Conservation (phyloP, 2,888 invertebrate species). For the Thera obeliscata region DNA sequence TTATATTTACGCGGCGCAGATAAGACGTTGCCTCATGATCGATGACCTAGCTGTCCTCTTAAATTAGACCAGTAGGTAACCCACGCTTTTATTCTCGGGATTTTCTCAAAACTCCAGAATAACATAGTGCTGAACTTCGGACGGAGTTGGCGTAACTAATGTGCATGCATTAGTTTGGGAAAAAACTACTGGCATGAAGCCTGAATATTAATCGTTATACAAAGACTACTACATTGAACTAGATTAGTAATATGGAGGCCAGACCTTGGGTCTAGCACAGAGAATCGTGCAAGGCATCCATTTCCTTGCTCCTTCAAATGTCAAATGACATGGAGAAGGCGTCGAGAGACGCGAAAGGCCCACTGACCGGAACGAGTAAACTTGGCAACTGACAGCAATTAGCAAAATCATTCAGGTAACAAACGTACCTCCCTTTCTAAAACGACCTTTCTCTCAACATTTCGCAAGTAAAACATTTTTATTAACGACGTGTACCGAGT, state of each 20-base stretch:
- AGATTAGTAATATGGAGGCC: background rate
- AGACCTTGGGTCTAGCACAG: background rate
- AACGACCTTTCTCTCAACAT: conserved; percentile 39
- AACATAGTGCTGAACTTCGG: conserved; percentile 13
- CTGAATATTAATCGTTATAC: background rate
- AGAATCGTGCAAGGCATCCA: background rate
- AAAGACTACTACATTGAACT: background rate
- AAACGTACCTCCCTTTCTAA: conserved; percentile 8
- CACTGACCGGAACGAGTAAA: background rate
- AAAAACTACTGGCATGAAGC: conserved; percentile 12
- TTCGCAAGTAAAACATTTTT: conserved; percentile 23
- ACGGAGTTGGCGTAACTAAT: conserved; percentile 1
- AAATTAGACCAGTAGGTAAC: background rate
- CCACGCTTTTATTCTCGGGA: background rate
- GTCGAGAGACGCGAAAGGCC: background rate
- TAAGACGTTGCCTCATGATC: conserved; percentile 7
- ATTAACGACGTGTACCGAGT: conserved; percentile 22
- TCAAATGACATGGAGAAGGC: background rate
- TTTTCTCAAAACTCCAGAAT: background rate
- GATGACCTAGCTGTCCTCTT: conserved; percentile 5
- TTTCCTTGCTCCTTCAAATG: background rate
- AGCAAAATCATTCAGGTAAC: conserved; percentile 1
- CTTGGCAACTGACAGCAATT: conserved; percentile 8
- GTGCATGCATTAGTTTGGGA: background rate
- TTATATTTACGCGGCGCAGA: conserved; percentile 3